Evolutionary conservation across 2,113 vertebrate genomes (phyloP), one percentile per base, ranked within the genome.

Genomic region (Heteronetta atricapilla): DNA sequence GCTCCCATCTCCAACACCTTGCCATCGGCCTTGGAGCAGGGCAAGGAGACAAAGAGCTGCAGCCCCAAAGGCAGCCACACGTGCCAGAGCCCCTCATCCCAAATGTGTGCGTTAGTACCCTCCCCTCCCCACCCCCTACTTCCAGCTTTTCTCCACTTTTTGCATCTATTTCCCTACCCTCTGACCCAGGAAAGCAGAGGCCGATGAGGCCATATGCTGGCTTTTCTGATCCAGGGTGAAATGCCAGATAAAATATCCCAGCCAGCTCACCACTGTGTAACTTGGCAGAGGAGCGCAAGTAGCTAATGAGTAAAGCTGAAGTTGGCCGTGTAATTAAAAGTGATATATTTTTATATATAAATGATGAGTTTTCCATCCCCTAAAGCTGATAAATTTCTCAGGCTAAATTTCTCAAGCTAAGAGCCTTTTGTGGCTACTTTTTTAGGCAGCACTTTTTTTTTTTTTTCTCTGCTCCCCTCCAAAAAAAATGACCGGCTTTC

Each of bases 281-380:
- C 95, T 96, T 97, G 96, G 96, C 95, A 96, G 64, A 53, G 66
- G 1, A 69, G 38, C 0, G 0, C n/a, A 72, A 86, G 89, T 52
- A 95, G 91, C 90, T 95, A 96, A 97, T 89, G 96, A 95, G 82
- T 87, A 96, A 94, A 96, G 92, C 95, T 94, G 92, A 87, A 92
- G 80, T 79, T 95, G 94, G 88, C 88, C 79, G 36, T 31, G 38
- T 91, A 96, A 97, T 96, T 97, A 96, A 87, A 96, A 93, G 92
- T 73, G 83, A 97, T 96, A 92, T 94, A 94, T 96, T 97, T 96
- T 96, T 93, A 79, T 84, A 94, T 46, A 83, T 53, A 95, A 90
- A 96, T 96, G 92, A 95, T 92, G 95, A 94, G 88, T 95, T 96
- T 97, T 96, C 95, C 96, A 97, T 96, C 58, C 94, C 82, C 83